Evolutionary conservation across 2,113 vertebrate species (phyloP), one percentile per base, ranked within the genome.

Genomic region (Myrmophylax atrothorax): DNA sequence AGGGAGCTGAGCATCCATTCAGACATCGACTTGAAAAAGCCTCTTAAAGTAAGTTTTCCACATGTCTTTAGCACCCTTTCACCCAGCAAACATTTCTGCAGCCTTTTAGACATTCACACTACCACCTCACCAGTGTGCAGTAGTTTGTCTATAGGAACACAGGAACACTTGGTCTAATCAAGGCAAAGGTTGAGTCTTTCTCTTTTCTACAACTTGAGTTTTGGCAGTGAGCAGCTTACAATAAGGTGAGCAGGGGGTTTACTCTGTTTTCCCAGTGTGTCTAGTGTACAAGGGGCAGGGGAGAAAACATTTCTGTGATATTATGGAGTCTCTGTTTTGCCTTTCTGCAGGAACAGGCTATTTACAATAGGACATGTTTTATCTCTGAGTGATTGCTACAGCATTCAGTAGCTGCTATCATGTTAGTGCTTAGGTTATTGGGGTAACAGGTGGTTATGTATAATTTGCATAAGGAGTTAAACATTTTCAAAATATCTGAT

Each of bases 21-120:
- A n/a, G 99, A 99, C 37, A 98, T 99, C 76, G 99, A 99, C 96
- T 98, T 99, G 94, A 99, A 99, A 97, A 99, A 99, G 69, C 99
- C 99, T 38, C 98, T 99, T 47, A 99, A 99, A 98, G 99, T 99
- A 96, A 98, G 98, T 80, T 67, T 72, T 46, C 47, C 24, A 19
- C 33, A 4, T 16, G 28, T 40, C 29, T 79, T 81, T 44, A 64
- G 7, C 47, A 35, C 29, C 13, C 14, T 28, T 25, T 75, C 4
- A 33, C 47, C 26, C 33, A 35, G 29, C 25, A 40, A 35, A 29
- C 24, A 6, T 42, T 89, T 75, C 68, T 62, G 10, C 15, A 79
- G 47, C 49, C 47, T 88, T 80, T 64, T 37, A 44, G 18, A 37
- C 5, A 2, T 78, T 72, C 23, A 15, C 1, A 3, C 35, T 44